Percentiles rank a stretch among this genome's conserved stretches.
These are phyloP conservation scores for Guaruba guarouba DNA, from an alignment of 2,113 vertebrate species.

Conservation along the genomic window DNA sequence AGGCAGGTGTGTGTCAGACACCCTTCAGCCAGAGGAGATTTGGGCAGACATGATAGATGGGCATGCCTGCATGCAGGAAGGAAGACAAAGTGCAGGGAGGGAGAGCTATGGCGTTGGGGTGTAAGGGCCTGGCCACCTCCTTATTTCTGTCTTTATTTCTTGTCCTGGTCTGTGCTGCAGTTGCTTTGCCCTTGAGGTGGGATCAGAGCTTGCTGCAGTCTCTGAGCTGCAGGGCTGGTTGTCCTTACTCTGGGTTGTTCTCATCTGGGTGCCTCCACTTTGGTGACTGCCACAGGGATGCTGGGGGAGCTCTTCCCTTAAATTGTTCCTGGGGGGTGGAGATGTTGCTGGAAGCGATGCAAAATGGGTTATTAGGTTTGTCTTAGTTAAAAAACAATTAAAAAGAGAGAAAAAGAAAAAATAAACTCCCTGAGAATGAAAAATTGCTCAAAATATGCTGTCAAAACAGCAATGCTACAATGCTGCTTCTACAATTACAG, in stretches of 20 bases:
- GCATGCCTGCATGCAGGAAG: accelerated
- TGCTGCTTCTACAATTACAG: background rate
- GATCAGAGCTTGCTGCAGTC: background rate
- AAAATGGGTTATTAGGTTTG: background rate
- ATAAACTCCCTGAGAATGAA: background rate
- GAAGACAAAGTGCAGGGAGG: accelerated
- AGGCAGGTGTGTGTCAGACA: accelerated
- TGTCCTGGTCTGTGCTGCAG: background rate
- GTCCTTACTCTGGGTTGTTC: background rate
- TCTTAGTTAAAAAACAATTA: background rate
- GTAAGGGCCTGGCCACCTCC: background rate
- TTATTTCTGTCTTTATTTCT: background rate
- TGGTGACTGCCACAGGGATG: background rate
- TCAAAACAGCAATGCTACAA: background rate
- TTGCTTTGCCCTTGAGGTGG: background rate
- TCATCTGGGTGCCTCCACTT: background rate
- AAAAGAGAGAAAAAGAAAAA: background rate
- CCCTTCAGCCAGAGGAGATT: background rate
- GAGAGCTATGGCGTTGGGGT: accelerated
- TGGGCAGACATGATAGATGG: accelerated
- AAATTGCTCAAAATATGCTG: background rate
- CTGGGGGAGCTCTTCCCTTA: background rate
- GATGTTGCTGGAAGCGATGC: background rate
- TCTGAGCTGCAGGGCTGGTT: background rate
- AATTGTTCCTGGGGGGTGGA: background rate